These are phyloP conservation scores for Latheticus oryzae DNA, from an alignment of 2,888 invertebrate species.

Conservation along the genomic window DNA sequence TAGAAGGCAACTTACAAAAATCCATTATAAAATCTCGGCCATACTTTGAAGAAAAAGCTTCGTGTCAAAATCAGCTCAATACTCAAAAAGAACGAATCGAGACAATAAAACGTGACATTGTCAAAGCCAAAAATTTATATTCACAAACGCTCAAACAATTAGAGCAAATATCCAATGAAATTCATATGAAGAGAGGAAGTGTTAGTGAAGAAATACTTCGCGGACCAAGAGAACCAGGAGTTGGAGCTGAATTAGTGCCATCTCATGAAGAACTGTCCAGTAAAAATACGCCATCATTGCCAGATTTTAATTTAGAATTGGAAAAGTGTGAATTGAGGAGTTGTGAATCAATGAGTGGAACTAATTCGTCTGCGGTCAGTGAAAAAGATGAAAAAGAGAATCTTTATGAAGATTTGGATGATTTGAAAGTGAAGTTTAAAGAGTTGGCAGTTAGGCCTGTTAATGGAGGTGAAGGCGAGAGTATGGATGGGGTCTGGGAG, in stretches of 20 bases:
- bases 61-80: slow-evolving; percentile 86
- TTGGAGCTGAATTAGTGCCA: slow-evolving; percentile 71
- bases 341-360: slow-evolving; percentile 68
- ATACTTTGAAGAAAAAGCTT: slow-evolving; percentile 91
- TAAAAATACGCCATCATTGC: slow-evolving; percentile 56
- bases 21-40: slow-evolving; percentile 88
- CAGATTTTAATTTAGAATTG: slow-evolving; percentile 69
- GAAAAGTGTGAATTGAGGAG: slow-evolving; percentile 71
- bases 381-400: slow-evolving; percentile 65
- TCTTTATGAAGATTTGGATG: slow-evolving; percentile 70
- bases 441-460: slow-evolving; percentile 80
- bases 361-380: slow-evolving; percentile 67
- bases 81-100: slow-evolving; percentile 88
- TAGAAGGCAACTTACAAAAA: slow-evolving; percentile 85
- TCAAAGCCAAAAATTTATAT: slow-evolving; percentile 83
- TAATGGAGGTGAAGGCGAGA: slow-evolving; percentile 76
- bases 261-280: slow-evolving; percentile 56
- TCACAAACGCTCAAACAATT: slow-evolving; percentile 84
- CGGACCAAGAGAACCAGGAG: slow-evolving; percentile 74
- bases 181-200: slow-evolving; percentile 74
- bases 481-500: slow-evolving; percentile 79
- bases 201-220: slow-evolving; percentile 65
- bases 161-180: slow-evolving; percentile 93
- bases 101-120: slow-evolving; percentile 82
- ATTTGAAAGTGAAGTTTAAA: slow-evolving; percentile 76